These are phyloP conservation scores for Buteo buteo DNA, from an alignment of 2,113 vertebrate species.

Conservation along the genomic window DNA sequence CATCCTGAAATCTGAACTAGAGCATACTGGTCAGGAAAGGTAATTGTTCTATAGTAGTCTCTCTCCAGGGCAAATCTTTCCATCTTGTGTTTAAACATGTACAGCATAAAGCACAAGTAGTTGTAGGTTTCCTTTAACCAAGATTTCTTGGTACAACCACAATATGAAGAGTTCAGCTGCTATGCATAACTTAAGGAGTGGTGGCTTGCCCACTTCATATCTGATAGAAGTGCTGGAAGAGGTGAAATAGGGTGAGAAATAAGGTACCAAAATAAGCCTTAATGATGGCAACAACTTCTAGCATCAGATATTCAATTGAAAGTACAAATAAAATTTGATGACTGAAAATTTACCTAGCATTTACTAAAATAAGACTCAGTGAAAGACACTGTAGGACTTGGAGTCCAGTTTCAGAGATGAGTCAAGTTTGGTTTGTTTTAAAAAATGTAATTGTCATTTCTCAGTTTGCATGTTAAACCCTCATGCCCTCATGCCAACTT, in stretches of 20 bases:
- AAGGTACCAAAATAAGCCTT: neutral
- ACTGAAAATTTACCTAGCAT: neutral
- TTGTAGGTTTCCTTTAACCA: neutral
- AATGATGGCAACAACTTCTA: neutral
- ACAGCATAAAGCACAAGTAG: neutral
- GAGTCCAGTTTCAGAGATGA: neutral
- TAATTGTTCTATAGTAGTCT: neutral
- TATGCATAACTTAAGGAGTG: neutral
- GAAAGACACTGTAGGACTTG: neutral
- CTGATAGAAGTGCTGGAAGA: neutral
- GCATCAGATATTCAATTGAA: neutral
- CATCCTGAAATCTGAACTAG: neutral
- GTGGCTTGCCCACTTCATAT: neutral
- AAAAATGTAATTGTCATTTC: neutral
- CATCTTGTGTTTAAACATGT: neutral
- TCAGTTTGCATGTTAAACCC: neutral
- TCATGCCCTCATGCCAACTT: neutral
- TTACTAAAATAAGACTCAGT: neutral
- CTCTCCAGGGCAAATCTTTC: neutral
- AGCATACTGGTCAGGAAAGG: neutral
- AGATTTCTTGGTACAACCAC: neutral
- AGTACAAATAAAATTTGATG: neutral
- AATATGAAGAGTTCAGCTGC: neutral
- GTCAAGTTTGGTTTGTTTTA: neutral
- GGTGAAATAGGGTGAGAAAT: neutral